Conservation (phyloP, 2,113 vertebrate genomes). For the Eleginops maclovinus region DNA sequence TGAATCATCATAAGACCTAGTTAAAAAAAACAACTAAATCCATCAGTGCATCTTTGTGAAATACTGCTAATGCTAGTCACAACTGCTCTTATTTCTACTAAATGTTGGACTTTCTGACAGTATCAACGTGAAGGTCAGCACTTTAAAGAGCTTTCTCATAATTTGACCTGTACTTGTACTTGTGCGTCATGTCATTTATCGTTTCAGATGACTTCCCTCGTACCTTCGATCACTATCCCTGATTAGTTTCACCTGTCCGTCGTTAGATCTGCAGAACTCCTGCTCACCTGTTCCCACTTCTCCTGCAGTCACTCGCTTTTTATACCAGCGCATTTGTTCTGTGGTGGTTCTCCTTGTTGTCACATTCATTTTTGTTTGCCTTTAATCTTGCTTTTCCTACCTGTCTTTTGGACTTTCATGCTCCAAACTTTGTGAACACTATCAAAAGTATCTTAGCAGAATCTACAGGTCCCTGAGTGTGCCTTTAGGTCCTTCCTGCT, state of each 20-base stretch:
- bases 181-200: background rate
- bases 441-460: background rate
- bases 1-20: too few species aligned
- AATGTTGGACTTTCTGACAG: background rate
- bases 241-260: background rate
- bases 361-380: background rate
- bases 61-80: background rate
- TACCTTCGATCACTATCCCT: background rate
- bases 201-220: background rate
- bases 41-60: background rate
- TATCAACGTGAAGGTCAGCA: background rate
- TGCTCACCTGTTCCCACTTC: background rate
- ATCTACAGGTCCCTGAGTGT: background rate
- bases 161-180: too few species aligned
- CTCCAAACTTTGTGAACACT: background rate
- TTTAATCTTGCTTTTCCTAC: background rate
- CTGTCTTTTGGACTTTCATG: background rate
- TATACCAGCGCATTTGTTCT: background rate
- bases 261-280: background rate
- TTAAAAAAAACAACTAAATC: too few species aligned
- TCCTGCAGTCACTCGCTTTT: background rate
- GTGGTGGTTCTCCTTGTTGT: background rate
- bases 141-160: too few species aligned
- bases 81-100: background rate
- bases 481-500: background rate